Percentiles rank a stretch among this genome's conserved stretches.
Evolutionary conservation across 1,140 invertebrate species (phyloP).

Genomic region (Pygmarrhopalites habei): DNA sequence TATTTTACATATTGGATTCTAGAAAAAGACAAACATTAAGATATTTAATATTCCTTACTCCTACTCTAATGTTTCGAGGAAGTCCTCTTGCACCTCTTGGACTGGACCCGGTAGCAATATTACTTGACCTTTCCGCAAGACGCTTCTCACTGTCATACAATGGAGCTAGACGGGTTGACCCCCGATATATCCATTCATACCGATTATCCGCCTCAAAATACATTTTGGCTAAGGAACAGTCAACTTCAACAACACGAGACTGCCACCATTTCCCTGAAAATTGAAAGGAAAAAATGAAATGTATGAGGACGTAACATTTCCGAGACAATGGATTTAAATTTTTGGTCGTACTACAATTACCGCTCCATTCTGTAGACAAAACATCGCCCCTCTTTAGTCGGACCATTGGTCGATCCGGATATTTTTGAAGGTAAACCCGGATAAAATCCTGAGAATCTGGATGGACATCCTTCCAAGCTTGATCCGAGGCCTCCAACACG

Average conservation of each 20-base stretch:
- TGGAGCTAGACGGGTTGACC: constrained; percentile 73
- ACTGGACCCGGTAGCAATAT: not conserved
- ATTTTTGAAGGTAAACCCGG: constrained; percentile 70
- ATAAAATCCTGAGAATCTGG: constrained; percentile 73
- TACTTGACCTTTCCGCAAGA: not conserved
- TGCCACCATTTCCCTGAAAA: constrained; percentile 58
- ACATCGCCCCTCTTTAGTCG: constrained; percentile 70
- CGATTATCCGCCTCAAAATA: constrained; percentile 68
- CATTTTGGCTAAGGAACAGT: constrained; percentile 82
- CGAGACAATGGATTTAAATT: not conserved
- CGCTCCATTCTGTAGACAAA: constrained; percentile 73
- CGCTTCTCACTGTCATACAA: constrained; percentile 62
- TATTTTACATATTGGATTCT: no score
- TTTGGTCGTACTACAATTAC: constrained; percentile 44
- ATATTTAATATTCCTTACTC: no score
- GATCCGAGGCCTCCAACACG: constrained; percentile 60
- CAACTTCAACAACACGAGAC: constrained; percentile 69
- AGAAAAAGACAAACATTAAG: no score
- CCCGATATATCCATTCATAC: constrained; percentile 89
- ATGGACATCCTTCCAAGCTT: constrained; percentile 77
- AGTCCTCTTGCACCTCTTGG: not conserved
- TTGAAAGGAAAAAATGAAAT: not conserved
- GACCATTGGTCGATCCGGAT: constrained; percentile 87
- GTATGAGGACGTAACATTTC: not conserved
- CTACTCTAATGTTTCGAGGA: not conserved